These are phyloP conservation scores for Monodelphis domestica DNA, from an alignment of 2,797 vertebrate species.

Conservation along the genomic window DNA sequence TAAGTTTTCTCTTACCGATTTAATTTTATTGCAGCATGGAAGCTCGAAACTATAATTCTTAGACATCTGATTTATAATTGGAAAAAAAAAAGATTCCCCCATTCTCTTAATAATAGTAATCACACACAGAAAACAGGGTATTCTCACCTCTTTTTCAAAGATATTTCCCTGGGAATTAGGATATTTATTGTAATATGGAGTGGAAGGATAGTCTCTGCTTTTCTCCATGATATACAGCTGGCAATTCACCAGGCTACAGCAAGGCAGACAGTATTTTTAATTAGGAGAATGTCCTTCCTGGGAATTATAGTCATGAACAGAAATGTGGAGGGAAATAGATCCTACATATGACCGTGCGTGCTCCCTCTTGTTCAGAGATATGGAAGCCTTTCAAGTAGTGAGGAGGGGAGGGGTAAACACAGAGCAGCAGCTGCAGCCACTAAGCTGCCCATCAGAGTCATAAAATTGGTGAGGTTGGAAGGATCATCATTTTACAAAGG, in stretches of 20 bases:
- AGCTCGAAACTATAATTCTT: neutral
- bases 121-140: neutral
- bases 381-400: neutral
- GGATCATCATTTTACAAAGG: neutral
- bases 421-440: neutral
- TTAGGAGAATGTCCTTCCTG: neutral
- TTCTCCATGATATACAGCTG: neutral
- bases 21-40: neutral
- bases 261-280: neutral
- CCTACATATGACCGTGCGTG: neutral
- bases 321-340: neutral
- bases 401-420: neutral
- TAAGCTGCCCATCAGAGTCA: neutral
- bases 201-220: neutral
- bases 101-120: neutral
- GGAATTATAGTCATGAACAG: neutral
- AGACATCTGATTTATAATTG: neutral
- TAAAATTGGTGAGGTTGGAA: neutral
- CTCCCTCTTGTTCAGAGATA: neutral
- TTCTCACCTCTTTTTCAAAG: neutral
- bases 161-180: neutral
- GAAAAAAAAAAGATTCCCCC: neutral
- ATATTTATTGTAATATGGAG: neutral
- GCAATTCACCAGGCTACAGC: neutral
- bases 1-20: neutral